Evolutionary conservation across 2,113 vertebrate genomes (phyloP).

Genomic region (Etheostoma cragini): DNA sequence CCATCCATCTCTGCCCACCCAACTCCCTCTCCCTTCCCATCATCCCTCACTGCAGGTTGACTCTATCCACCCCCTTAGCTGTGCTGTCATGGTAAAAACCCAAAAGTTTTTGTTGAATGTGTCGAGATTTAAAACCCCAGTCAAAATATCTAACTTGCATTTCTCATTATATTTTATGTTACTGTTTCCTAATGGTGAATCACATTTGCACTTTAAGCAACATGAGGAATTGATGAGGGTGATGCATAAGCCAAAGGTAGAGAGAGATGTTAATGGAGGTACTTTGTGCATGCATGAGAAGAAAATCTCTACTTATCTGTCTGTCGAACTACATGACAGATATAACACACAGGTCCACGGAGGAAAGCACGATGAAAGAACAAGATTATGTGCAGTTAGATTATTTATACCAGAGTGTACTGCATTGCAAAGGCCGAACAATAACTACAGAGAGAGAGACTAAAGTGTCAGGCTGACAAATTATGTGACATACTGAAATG

Average conservation of each 20-base stretch:
- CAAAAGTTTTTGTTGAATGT: conserved; percentile 5
- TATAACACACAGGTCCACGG: neutral
- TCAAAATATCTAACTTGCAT: neutral
- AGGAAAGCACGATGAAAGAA: neutral
- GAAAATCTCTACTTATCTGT: neutral
- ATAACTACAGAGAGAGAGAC: neutral
- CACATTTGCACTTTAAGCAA: neutral
- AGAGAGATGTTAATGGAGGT: neutral
- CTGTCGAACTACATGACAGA: neutral
- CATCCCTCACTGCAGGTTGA: conserved; percentile 42
- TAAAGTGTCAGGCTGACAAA: neutral
- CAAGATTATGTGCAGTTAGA: neutral
- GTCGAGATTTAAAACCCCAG: neutral
- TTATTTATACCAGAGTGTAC: neutral
- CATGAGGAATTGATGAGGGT: conserved; percentile 5
- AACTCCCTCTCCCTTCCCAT: conserved; percentile 38
- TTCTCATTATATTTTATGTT: too few relatives aligned
- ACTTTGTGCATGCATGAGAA: neutral
- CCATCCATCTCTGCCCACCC: conserved; percentile 57
- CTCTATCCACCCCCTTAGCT: conserved; percentile 27
- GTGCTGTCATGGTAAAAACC: conserved; percentile 2
- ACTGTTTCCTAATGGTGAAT: conserved; percentile 1
- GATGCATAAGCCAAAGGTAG: neutral
- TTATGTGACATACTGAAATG: neutral
- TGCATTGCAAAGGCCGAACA: neutral